phyloP scores from a whole-genome alignment of 2,113 vertebrate genomes.

The Empidonax traillii region DNA sequence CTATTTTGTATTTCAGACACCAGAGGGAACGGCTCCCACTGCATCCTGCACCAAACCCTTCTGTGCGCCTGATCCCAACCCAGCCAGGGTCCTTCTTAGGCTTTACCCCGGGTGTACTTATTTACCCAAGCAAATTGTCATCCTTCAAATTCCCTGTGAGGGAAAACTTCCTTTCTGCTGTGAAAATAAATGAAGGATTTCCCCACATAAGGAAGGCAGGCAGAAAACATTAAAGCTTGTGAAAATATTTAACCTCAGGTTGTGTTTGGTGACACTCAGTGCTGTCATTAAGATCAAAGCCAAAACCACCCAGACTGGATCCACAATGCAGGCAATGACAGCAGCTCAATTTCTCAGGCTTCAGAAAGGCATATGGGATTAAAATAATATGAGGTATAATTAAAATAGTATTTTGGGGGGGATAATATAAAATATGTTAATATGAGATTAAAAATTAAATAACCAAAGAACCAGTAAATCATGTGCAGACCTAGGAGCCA shows the following conservation, averaged over 20 bases:
- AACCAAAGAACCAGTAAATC: not conserved
- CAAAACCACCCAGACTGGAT: not conserved
- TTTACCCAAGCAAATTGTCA: not conserved
- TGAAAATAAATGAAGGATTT: not conserved
- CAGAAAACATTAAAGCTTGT: not conserved
- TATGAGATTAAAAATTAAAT: not conserved
- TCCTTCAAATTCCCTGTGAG: not conserved
- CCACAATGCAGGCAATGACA: not conserved
- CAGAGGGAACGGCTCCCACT: not conserved
- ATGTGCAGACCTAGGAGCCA: not conserved
- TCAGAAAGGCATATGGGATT: not conserved
- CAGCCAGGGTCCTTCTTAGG: not conserved
- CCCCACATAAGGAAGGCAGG: not conserved
- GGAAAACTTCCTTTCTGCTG: not conserved
- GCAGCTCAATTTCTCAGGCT: not conserved
- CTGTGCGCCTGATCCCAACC: not conserved
- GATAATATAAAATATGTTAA: not conserved
- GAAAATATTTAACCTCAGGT: not conserved
- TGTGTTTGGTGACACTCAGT: not conserved
- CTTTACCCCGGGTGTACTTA: not conserved
- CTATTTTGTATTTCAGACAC: not conserved
- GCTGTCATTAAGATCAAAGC: not conserved
- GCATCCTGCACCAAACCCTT: not conserved
- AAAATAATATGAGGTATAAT: not conserved
- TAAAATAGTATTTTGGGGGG: not conserved